Evolutionary conservation across 1,140 invertebrate species (phyloP), one percentile per base, ranked within the genome.

Genomic region (Drosophila setifemur): DNA sequence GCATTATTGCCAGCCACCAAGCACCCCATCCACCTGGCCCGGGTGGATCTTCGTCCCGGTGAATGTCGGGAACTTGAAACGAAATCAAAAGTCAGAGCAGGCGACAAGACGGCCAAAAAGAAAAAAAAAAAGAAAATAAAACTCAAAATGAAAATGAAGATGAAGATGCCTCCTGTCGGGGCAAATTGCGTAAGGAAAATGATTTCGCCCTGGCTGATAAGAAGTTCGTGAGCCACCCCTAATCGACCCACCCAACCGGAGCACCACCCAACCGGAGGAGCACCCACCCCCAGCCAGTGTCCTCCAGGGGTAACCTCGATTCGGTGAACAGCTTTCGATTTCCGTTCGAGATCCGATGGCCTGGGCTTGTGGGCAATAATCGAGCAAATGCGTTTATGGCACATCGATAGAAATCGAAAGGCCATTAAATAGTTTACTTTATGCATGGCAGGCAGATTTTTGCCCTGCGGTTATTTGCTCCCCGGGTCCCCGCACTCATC

Each of bases 381-480:
- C 16, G 57, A 42, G 55, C 28, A 72, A 72, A 72, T 53, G 68
- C 68, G 68, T 72, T 72, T 72, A 72, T 72, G 68, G 69, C 68
- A 64, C 68, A 48, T 63, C 42, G 68, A 71, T 75, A 69, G 37
- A 81, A 75, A 75, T 82, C 61, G 54, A 85, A 86, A 86, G 82
- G 57, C 81, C 81, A 85, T 85, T 85, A 85, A 86, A 85, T 85
- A 86, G 81, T 85, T 85, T 72, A 86, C 72, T 86, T 85, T 85
- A 85, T 85, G 81, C 82, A 73, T 86, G 72, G 76, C 79, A 79
- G 66, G 75, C 79, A 75, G 75, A 86, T 85, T 79, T 67, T 25
- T 54, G 43, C 79, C 81, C 75, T 68, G 66, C 40, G 73, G 81
- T 79, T 85, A 86, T 85, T 85, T 79, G 81, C 69, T 86, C 73